Conservation (phyloP, 2,888 invertebrate genomes). For the Callyntrura sp. region DNA sequence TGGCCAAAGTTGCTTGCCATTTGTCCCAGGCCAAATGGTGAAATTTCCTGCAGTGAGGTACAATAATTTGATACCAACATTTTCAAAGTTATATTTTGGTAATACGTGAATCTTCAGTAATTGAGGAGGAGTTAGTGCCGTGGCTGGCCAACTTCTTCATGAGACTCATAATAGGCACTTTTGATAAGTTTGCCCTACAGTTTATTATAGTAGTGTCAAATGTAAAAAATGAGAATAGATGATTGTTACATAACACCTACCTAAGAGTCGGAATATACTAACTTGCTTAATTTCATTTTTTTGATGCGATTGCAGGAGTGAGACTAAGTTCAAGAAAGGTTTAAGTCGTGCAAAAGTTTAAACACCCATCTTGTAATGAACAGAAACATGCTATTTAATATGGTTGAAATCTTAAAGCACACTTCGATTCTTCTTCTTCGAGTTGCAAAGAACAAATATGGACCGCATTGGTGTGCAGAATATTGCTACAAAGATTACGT, state of each 20-base stretch:
- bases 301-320: conserved; percentile 40
- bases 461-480: too few species aligned
- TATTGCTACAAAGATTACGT: too few species aligned
- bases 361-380: too few species aligned
- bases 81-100: conserved; percentile 46
- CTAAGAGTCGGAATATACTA: conserved; percentile 72
- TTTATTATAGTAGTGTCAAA: background rate
- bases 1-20: conserved; percentile 79
- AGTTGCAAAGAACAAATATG: too few species aligned
- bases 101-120: background rate
- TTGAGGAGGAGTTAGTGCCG: background rate
- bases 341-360: background rate
- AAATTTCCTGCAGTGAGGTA: conserved; percentile 81
- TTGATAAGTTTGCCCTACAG: background rate
- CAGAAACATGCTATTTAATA: too few species aligned
- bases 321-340: too few species aligned
- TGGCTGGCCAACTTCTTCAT: background rate
- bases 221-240: background rate
- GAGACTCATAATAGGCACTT: background rate
- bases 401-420: too few species aligned
- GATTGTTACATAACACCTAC: conserved; percentile 46
- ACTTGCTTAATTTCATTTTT: background rate
- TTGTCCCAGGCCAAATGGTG: conserved; percentile 82
- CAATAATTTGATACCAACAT: conserved; percentile 65
- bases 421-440: too few species aligned